Evolutionary conservation across 1,140 invertebrate species (phyloP).

Genomic region (Ceratina calcarata): DNA sequence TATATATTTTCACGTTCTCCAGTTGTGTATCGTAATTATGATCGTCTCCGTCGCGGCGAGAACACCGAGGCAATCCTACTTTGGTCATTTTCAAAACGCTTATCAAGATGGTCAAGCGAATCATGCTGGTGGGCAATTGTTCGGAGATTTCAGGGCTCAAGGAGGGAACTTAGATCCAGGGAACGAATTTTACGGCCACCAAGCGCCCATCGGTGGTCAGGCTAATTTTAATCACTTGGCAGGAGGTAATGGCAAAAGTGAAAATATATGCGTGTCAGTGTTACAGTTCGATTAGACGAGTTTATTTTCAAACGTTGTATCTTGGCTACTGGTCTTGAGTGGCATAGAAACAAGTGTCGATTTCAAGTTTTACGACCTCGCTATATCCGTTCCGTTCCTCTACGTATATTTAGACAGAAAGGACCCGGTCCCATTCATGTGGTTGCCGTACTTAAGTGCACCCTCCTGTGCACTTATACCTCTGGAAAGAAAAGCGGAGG

Average conservation of each 20-base stretch:
- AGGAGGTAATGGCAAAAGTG: neutral
- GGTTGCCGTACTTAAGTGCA: too few species aligned
- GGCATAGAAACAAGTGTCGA: too few species aligned
- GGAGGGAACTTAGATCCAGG: neutral
- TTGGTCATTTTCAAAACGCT: slow-evolving; percentile 69
- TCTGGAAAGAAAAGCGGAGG: too few species aligned
- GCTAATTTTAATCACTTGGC: neutral
- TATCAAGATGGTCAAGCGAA: slow-evolving; percentile 68
- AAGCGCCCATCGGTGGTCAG: neutral
- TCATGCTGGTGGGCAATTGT: slow-evolving; percentile 62
- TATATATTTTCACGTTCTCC: slow-evolving; percentile 36
- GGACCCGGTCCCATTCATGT: too few species aligned
- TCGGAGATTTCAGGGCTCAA: slow-evolving; percentile 41
- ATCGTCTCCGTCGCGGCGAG: slow-evolving; percentile 60
- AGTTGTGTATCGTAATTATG: slow-evolving; percentile 63
- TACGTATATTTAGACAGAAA: too few species aligned
- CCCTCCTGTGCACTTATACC: too few species aligned
- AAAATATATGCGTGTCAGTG: too few species aligned
- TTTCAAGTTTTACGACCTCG: too few species aligned
- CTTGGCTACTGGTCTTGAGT: neutral
- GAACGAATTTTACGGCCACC: slow-evolving; percentile 7
- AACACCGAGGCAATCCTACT: slow-evolving; percentile 64
- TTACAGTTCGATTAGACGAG: neutral
- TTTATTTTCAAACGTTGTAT: too few species aligned
- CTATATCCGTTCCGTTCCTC: too few species aligned